Base-by-base conservation (phyloP, 1,140 invertebrate genomes). In the Adoxophyes honmai region DNA sequence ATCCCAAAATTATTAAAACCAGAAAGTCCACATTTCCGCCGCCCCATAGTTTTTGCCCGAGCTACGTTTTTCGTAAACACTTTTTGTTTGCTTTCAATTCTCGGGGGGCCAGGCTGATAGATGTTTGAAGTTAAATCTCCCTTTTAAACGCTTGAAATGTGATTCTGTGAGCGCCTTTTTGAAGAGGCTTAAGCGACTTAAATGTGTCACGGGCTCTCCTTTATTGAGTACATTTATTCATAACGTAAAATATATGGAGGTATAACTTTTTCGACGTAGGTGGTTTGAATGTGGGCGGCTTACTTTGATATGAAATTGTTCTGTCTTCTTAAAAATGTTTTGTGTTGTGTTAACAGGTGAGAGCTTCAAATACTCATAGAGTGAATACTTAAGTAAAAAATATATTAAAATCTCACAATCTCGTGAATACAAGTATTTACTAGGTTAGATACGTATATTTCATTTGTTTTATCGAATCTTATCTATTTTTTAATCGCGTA, bases 61-160 rank as follows among this genome's bases (percentile, higher is more conserved):
- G 71, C 68, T 69, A 76, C 72, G 60, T 75, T 70, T 77, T 78
- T 70, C 48, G 72, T 78, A 84, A 79, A 77, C 72, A 81, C 56
- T 62, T 66, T 72, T 74, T 85, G 80, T 85, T 85, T 85, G 75
- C 74, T 80, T 86, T 86, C 72, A 77, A 86, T 86, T 83, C 78
- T 62, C 48, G 66, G 48, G 76, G 78, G 73, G 60, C 71, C 73
- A 69, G 51, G 62, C 67, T 68, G 66, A 78, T 80, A 78, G 66
- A 78, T 74, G 76, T 86, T 86, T 78, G 74, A 82, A 83, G 78
- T 81, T 80, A 83, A 85, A 81, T 81, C 80, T 85, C 78, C 79
- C 78, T 81, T 76, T 79, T 77, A 75, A 78, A 76, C 68, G 71
- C 58, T 76, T 58, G 59, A 75, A 79, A 78, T 75, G 79, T 82